These are phyloP conservation scores for Hylia prasina DNA, from an alignment of 2,113 vertebrate genomes.

Conservation along the genomic window DNA sequence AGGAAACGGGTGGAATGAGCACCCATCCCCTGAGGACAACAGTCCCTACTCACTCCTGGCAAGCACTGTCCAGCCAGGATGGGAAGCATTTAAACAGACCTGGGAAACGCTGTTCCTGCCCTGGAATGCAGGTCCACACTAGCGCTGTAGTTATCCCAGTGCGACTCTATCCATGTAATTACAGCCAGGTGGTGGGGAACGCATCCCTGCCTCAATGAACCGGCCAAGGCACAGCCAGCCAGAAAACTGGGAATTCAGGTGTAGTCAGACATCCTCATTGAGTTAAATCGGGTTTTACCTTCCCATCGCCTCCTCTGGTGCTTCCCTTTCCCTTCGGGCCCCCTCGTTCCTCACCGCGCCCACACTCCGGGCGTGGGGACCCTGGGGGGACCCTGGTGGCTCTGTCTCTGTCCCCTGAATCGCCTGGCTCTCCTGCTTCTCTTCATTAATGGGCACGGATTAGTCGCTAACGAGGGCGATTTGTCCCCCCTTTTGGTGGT, in stretches of 20 bases:
- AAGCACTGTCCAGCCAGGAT: neutral
- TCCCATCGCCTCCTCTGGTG: neutral
- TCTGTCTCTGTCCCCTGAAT: neutral
- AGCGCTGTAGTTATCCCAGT: neutral
- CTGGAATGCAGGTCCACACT: rapidly evolving
- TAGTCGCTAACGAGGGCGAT: rapidly evolving
- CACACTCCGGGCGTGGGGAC: neutral
- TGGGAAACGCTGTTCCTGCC: neutral
- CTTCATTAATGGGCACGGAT: neutral
- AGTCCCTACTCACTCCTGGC: rapidly evolving
- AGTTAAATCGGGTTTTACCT: neutral
- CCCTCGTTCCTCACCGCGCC: no score
- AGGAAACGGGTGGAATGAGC: rapidly evolving
- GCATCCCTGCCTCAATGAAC: neutral
- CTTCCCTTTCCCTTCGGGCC: neutral
- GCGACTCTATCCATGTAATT: neutral
- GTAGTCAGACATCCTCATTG: neutral
- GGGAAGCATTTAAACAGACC: neutral
- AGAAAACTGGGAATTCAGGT: neutral
- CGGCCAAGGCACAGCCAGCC: neutral
- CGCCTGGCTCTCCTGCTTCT: neutral
- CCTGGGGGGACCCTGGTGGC: neutral
- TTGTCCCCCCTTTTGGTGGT: neutral
- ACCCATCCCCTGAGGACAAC: rapidly evolving
- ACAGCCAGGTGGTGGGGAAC: neutral